Base-by-base conservation (phyloP, 2,113 vertebrate species). In the Sarotherodon lohbergeri region DNA sequence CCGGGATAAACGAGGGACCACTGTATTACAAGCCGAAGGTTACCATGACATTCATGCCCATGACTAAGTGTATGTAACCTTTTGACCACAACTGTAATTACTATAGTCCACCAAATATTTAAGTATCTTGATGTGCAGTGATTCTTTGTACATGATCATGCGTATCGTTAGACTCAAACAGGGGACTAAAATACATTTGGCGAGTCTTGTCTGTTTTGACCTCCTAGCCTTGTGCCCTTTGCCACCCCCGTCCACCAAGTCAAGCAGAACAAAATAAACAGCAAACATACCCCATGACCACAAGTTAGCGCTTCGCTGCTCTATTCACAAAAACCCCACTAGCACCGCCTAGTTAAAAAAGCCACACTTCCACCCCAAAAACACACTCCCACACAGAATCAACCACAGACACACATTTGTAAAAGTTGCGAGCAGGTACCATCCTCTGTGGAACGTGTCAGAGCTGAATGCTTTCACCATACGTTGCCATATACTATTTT, bases 231-330 rank as follows among this genome's bases (percentile, higher is more conserved):
- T 2, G 6, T 16, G 54, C 32, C 85, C 86, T 50, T 68, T 50
- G 11, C 9, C 3, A 13, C 13, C n/a, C 3, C 17, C 4, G 27
- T 88, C 85, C 73, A 86, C 55, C 66, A 80, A 90, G 84, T 93
- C 81, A 73, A 91, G 85, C 86, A 89, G 81, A 92, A 91, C 89
- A 86, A 93, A 90, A 92, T 80, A 90, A 94, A 95, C 91, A 95
- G 82, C 88, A 90, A 76, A 91, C 81, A 55, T 43, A 76, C 80
- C 36, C 87, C 81, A 55, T 81, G 85, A 79, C 92, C 81, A 85
- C 85, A 71, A 57, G 83, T 73, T 27, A 46, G 63, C 88, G 83
- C 54, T 79, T 90, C 55, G 36, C 81, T 81, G 79, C 52, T 86
- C 17, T 80, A 80, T 81, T 93, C 89, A 89, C 84, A 85, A 85